These are phyloP conservation scores for Melanerpes aurifrons DNA, from an alignment of 2,113 vertebrate genomes.

Conservation along the genomic window DNA sequence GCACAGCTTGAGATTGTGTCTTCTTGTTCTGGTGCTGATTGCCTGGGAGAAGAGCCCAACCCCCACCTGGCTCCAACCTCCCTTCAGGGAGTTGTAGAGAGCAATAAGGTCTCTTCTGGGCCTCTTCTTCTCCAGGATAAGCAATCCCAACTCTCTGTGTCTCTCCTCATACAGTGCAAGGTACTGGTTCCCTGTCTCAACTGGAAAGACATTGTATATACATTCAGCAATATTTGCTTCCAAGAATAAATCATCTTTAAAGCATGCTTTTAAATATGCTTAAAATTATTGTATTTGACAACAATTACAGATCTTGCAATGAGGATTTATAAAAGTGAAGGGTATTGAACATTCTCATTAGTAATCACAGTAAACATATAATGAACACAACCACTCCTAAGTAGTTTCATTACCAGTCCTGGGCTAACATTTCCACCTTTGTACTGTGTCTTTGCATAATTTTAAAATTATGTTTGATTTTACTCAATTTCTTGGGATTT, in stretches of 20 bases:
- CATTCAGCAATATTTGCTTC: not conserved
- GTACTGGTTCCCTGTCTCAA: not conserved
- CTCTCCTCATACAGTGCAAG: not conserved
- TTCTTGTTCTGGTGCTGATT: too few relatives aligned
- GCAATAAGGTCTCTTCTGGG: too few relatives aligned
- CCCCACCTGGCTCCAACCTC: too few relatives aligned
- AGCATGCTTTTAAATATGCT: not conserved
- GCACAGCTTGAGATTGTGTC: too few relatives aligned
- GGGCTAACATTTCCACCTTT: not conserved
- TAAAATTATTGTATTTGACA: not conserved
- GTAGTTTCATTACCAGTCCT: not conserved
- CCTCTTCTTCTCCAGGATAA: too few relatives aligned
- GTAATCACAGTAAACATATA: not conserved
- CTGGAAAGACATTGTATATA: not conserved
- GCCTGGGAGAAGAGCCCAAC: too few relatives aligned
- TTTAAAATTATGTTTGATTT: not conserved
- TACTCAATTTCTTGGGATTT: not conserved
- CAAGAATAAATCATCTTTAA: not conserved
- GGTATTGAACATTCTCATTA: not conserved
- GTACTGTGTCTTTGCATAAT: not conserved
- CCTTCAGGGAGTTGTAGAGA: too few relatives aligned
- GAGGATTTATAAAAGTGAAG: not conserved
- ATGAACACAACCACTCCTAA: not conserved
- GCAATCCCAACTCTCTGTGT: too few relatives aligned
- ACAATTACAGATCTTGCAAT: not conserved